phyloP scores from a whole-genome alignment of 2,888 invertebrate species.

The Hypsopygia costalis region DNA sequence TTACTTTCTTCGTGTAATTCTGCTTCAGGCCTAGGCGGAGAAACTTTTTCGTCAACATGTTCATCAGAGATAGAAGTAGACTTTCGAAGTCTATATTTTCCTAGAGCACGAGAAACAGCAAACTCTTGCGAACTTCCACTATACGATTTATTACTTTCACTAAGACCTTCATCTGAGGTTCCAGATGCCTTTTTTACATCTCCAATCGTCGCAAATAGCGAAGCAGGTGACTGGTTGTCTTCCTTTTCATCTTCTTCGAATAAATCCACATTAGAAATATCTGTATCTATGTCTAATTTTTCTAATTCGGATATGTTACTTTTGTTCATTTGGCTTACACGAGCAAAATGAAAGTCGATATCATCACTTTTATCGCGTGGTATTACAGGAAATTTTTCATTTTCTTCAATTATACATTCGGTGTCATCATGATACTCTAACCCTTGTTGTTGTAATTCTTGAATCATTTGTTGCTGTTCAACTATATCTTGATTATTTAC shows the following conservation, averaged over 20 bases:
- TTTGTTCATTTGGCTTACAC: slow-evolving; percentile 77
- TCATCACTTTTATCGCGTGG: slow-evolving; percentile 74
- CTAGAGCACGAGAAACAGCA: slow-evolving; percentile 89
- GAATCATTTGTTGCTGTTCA: slow-evolving; percentile 70
- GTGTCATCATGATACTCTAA: slow-evolving; percentile 53
- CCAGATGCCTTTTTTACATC: slow-evolving; percentile 84
- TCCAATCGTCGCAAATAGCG: slow-evolving; percentile 87
- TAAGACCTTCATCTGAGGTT: slow-evolving; percentile 81
- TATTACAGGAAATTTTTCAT: slow-evolving; percentile 46
- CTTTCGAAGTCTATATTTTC: slow-evolving; percentile 88
- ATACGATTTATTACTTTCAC: slow-evolving; percentile 76
- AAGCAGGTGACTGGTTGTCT: slow-evolving; percentile 82
- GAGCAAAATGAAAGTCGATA: slow-evolving; percentile 75
- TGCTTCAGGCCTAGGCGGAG: slow-evolving; percentile 54
- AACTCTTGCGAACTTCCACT: slow-evolving; percentile 89
- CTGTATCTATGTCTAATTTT: slow-evolving; percentile 80
- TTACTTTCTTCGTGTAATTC: slow-evolving; percentile 39
- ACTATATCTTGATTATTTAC: slow-evolving; percentile 71
- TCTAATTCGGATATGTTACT: slow-evolving; percentile 69
- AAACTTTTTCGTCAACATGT: slow-evolving; percentile 74
- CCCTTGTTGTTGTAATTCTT: slow-evolving; percentile 71
- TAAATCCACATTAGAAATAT: slow-evolving; percentile 79
- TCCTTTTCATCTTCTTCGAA: slow-evolving; percentile 83
- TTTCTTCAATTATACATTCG: slow-evolving; percentile 58
- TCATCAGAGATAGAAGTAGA: slow-evolving; percentile 87